A percentile compares a stretch with the other conserved stretches of the same genome.
Conservation (phyloP, 2,113 vertebrate species). For the Strix uralensis region DNA sequence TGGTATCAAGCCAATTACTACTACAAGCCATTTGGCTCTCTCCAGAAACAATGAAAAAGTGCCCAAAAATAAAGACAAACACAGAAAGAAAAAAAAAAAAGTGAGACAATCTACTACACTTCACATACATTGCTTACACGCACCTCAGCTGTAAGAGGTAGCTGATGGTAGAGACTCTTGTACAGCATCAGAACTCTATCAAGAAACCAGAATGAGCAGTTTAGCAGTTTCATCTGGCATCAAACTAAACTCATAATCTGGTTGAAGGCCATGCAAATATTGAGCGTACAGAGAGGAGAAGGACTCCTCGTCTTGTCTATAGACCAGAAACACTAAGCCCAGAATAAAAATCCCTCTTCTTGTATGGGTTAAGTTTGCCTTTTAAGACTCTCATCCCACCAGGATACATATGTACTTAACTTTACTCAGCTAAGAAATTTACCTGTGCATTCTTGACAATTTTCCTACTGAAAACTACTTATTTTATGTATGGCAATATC, state of each 20-base stretch:
- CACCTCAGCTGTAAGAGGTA: background rate
- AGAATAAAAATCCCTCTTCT: background rate
- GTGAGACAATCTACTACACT: background rate
- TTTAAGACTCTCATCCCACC: background rate
- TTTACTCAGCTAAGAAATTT: background rate
- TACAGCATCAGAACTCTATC: background rate
- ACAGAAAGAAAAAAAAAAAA: background rate
- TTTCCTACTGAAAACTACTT: background rate
- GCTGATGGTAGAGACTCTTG: background rate
- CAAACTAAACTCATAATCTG: background rate
- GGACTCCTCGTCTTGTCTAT: background rate
- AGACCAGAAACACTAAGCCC: background rate
- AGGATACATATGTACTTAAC: background rate
- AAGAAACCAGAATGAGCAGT: background rate
- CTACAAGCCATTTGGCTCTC: accelerated
- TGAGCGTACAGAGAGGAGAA: background rate
- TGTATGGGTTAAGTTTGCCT: background rate
- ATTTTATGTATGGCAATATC: background rate
- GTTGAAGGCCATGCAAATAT: background rate
- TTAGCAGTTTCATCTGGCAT: background rate
- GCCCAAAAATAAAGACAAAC: background rate
- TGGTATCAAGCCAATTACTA: background rate
- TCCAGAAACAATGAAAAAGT: background rate
- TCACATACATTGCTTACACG: background rate
- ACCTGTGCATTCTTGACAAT: background rate